Conservation (phyloP, 2,797 vertebrate genomes). For the Leptatherina wallacei region DNA sequence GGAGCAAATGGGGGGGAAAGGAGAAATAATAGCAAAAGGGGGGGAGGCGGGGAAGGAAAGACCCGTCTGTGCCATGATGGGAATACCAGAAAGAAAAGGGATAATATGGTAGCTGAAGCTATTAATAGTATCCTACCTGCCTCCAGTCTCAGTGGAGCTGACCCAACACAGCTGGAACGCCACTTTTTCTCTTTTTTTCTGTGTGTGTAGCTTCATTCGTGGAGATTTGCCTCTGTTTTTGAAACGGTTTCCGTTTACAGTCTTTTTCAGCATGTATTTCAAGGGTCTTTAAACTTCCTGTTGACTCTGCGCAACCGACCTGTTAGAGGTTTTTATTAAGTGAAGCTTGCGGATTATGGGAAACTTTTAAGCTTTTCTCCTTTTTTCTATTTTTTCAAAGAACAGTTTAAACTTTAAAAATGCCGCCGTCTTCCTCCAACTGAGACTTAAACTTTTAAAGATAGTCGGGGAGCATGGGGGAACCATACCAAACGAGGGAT, state of each 20-base stretch:
- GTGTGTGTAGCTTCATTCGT: not conserved
- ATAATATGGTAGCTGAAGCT: conserved; percentile 27
- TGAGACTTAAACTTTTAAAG: no score
- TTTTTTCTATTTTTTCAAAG: not conserved
- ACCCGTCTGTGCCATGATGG: conserved; percentile 33
- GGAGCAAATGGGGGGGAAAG: conserved; percentile 1
- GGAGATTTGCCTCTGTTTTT: not conserved
- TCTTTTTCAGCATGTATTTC: not conserved
- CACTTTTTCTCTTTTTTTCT: not conserved
- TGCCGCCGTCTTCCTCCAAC: no score
- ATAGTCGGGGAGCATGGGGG: no score
- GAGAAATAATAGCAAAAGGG: conserved; percentile 15
- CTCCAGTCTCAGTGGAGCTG: conserved; percentile 47
- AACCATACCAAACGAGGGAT: no score
- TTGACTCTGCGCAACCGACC: not conserved
- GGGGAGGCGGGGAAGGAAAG: conserved; percentile 8
- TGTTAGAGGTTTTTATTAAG: not conserved
- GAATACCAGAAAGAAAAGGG: conserved; percentile 44
- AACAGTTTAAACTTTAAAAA: no score
- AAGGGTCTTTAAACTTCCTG: not conserved
- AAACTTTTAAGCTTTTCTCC: not conserved
- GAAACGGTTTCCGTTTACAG: not conserved
- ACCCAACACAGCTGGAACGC: conserved; percentile 21
- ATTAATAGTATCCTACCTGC: conserved; percentile 63
- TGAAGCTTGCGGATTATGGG: not conserved